A percentile compares a stretch with the other conserved stretches of the same genome.
Conservation (phyloP, 2,113 vertebrate genomes). For the Athene noctua region DNA sequence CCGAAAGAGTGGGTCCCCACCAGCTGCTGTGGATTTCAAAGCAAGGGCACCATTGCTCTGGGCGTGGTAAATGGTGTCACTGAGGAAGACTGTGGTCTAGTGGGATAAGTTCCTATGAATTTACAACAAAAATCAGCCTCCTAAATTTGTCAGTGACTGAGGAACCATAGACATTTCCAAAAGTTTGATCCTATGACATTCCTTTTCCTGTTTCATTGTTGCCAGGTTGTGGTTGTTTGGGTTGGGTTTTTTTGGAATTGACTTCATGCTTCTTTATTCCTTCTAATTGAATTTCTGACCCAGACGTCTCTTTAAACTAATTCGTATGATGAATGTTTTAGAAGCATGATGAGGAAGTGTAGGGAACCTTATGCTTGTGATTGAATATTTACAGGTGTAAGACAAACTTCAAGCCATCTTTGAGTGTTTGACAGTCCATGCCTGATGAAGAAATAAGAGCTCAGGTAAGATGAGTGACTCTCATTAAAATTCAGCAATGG, state of each 20-base stretch:
- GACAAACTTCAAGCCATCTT: neutral
- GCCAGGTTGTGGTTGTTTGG: neutral
- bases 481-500: neutral
- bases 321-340: neutral
- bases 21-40: neutral
- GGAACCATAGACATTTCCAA: neutral
- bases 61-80: neutral
- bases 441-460: neutral
- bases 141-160: neutral
- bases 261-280: neutral
- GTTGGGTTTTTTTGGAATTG: neutral
- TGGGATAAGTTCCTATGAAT: neutral
- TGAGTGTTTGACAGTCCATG: neutral
- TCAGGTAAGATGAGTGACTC: neutral
- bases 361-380: neutral
- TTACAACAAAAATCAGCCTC: neutral
- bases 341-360: neutral
- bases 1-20: accelerated
- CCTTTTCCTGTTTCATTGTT: neutral
- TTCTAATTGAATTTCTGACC: neutral
- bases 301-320: neutral
- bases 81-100: neutral
- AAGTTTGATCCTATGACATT: neutral
- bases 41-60: neutral
- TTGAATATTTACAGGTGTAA: neutral